Percentiles rank a stretch among this genome's conserved stretches.
Conservation (phyloP, 2,113 vertebrate species). For the Blennius ocellaris region DNA sequence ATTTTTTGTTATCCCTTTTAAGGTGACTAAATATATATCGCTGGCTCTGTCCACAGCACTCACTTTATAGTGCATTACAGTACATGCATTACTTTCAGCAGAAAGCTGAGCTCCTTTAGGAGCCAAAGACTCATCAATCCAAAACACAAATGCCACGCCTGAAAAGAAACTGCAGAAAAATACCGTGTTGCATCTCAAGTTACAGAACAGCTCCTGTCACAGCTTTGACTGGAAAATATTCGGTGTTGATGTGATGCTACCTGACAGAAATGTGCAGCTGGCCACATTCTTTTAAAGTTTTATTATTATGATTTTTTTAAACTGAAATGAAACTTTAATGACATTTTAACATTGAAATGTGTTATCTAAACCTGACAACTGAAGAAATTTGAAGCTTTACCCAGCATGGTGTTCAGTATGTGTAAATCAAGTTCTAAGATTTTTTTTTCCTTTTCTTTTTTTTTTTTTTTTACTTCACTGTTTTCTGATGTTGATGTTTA, state of each 20-base stretch:
- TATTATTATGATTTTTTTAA: neutral
- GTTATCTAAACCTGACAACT: neutral
- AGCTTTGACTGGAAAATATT: slow-evolving; percentile 9
- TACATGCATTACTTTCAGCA: neutral
- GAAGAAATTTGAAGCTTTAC: neutral
- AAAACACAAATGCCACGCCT: slow-evolving; percentile 36
- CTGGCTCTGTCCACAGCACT: too few relatives aligned
- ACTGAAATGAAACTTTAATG: neutral
- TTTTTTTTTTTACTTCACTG: neutral
- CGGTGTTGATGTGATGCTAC: neutral
- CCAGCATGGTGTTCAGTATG: neutral
- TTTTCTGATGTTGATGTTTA: neutral
- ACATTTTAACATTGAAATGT: neutral
- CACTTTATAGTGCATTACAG: too few relatives aligned
- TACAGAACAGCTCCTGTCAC: neutral
- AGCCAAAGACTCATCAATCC: slow-evolving; percentile 32
- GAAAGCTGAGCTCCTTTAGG: neutral
- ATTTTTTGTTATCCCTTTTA: too few relatives aligned
- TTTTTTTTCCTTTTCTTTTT: neutral
- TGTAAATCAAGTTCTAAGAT: neutral
- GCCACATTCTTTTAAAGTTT: neutral
- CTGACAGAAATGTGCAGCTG: neutral
- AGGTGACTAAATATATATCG: too few relatives aligned
- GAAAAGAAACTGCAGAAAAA: slow-evolving; percentile 27
- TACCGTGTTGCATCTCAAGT: slow-evolving; percentile 17